These are phyloP conservation scores for Eudemis profundana DNA, from an alignment of 2,888 invertebrate species.

Conservation along the genomic window DNA sequence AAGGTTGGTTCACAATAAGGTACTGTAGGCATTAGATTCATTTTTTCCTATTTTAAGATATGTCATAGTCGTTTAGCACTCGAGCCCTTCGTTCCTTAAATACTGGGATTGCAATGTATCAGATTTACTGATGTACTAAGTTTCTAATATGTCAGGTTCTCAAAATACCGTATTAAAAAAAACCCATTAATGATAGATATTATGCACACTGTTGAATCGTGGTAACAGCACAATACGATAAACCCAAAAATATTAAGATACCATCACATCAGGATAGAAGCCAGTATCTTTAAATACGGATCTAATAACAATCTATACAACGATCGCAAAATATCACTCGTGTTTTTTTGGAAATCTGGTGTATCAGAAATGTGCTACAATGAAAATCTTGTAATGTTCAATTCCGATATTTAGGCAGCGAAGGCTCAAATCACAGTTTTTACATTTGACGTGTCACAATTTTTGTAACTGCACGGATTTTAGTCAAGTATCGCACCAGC, in stretches of 20 bases:
- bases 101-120: conserved; percentile 17
- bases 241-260: background rate
- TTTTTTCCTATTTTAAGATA: conserved; percentile 49
- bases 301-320: no score
- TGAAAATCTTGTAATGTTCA: conserved; percentile 3
- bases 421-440: conserved; percentile 69
- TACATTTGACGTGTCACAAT: conserved; percentile 66
- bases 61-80: conserved; percentile 65
- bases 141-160: background rate
- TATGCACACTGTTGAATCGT: background rate
- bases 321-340: no score
- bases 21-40: conserved; percentile 72
- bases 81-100: conserved; percentile 25
- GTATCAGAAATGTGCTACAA: background rate
- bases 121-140: background rate
- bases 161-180: background rate
- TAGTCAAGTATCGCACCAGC: conserved; percentile 46
- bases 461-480: conserved; percentile 49
- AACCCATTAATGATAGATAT: background rate
- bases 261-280: no score
- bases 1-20: conserved; percentile 75
- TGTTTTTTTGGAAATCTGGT: background rate
- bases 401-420: conserved; percentile 3
- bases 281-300: no score
- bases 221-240: background rate